Evolutionary conservation across 2,888 invertebrate species (phyloP).

Genomic region (Oxyscelio sp.): DNA sequence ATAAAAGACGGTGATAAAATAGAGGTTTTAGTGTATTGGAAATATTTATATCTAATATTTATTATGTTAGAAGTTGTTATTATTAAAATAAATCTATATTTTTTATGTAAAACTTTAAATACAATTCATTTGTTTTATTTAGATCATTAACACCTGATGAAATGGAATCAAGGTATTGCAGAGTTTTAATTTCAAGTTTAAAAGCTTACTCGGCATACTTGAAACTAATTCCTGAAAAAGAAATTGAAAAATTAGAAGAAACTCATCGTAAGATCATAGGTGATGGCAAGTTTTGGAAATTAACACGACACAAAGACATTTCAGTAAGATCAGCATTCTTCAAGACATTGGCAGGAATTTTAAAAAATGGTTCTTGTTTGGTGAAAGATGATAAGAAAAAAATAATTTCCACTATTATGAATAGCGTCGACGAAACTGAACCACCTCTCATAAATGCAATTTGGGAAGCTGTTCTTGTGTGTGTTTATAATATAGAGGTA

Average conservation of each 20-base stretch:
- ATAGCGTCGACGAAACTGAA: constrained; percentile 92
- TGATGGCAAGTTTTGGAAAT: constrained; percentile 92
- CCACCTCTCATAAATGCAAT: constrained; percentile 91
- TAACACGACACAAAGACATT: constrained; percentile 90
- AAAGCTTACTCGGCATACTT: constrained; percentile 91
- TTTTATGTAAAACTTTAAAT: too few relatives aligned
- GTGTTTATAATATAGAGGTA: constrained; percentile 90
- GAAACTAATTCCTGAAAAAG: constrained; percentile 89
- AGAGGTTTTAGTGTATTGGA: too few relatives aligned
- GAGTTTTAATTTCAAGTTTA: constrained; percentile 91
- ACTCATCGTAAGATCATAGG: constrained; percentile 90
- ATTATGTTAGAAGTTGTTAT: too few relatives aligned
- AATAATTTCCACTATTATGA: constrained; percentile 90
- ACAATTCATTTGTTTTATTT: too few relatives aligned
- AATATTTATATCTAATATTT: too few relatives aligned
- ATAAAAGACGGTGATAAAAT: too few relatives aligned
- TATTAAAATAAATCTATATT: too few relatives aligned
- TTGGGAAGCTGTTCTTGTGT: constrained; percentile 93
- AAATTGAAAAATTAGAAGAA: constrained; percentile 89
- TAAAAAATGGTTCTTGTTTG: constrained; percentile 90
- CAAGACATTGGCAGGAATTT: constrained; percentile 90
- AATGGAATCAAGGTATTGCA: constrained; percentile 92
- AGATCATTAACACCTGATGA: constrained; percentile 91
- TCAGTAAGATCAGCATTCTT: constrained; percentile 91
- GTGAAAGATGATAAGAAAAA: constrained; percentile 90